phyloP scores from a whole-genome alignment of 2,888 invertebrate genomes.

The Dendrolimus houi region DNA sequence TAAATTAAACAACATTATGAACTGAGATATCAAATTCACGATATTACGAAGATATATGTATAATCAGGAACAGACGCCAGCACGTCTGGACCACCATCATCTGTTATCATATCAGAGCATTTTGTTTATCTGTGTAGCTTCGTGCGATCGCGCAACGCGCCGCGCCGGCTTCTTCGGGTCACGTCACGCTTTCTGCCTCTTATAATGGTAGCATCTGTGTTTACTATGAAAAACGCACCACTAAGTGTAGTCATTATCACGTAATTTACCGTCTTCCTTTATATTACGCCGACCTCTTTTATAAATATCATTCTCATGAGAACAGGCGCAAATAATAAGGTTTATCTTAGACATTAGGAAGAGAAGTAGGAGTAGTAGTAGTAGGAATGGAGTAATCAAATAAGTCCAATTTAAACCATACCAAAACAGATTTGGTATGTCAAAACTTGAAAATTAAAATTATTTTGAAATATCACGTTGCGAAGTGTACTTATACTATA shows the following conservation, averaged over 20 bases:
- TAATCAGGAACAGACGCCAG: neutral
- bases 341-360: no score
- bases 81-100: neutral
- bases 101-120: neutral
- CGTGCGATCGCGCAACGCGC: neutral
- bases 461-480: no score
- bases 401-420: no score
- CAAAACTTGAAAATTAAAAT: no score
- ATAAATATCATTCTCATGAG: neutral
- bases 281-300: slow-evolving; percentile 1
- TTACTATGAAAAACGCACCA: neutral
- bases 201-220: neutral
- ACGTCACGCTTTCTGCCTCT: slow-evolving; percentile 18
- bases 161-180: neutral
- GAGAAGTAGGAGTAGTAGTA: no score
- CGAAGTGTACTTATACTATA: no score
- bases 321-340: no score
- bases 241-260: slow-evolving; percentile 17
- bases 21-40: no score
- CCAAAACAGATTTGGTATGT: no score
- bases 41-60: no score
- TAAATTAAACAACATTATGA: no score
- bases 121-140: neutral
- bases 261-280: slow-evolving; percentile 8
- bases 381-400: no score